phyloP scores from a whole-genome alignment of 37 sponge, comb jelly and placozoan genomes.

The Sycon ciliatum region DNA sequence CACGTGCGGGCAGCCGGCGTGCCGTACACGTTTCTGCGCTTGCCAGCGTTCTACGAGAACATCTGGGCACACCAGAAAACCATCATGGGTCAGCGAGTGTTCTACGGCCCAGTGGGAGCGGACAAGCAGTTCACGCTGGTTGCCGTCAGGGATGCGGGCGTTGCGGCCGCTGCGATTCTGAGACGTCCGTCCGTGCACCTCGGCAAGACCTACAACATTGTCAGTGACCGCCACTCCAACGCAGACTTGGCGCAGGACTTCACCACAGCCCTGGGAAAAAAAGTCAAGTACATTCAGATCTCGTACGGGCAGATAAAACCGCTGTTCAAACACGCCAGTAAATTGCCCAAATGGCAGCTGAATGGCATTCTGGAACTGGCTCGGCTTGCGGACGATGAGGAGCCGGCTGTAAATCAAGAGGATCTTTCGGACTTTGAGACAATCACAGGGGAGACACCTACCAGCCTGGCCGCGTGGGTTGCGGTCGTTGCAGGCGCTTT shows the following conservation, averaged over 20 bases:
- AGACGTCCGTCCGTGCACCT: slow-evolving; percentile 20
- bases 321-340: slow-evolving; percentile 33
- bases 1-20: slow-evolving; percentile 13
- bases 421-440: slow-evolving; percentile 16
- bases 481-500: slow-evolving; percentile 13
- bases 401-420: neutral
- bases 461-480: slow-evolving; percentile 32
- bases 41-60: slow-evolving; percentile 32
- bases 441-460: slow-evolving; percentile 45
- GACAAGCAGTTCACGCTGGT: slow-evolving; percentile 21
- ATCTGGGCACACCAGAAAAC: neutral
- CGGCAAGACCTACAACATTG: slow-evolving; percentile 34
- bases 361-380: slow-evolving; percentile 29
- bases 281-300: slow-evolving; percentile 23
- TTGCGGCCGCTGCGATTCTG: slow-evolving; percentile 34
- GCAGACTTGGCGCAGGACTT: slow-evolving; percentile 21
- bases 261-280: slow-evolving; percentile 19
- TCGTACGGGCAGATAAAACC: too few species aligned
- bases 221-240: slow-evolving; percentile 35
- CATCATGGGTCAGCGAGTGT: neutral
- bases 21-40: slow-evolving; percentile 35
- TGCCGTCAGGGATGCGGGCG: slow-evolving; percentile 35
- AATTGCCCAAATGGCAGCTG: slow-evolving; percentile 30
- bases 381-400: slow-evolving; percentile 29
- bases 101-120: neutral